A percentile compares a stretch with the other conserved stretches of the same genome.
Conservation (phyloP, 2,797 vertebrate genomes). For the Oreochromis grahami region DNA sequence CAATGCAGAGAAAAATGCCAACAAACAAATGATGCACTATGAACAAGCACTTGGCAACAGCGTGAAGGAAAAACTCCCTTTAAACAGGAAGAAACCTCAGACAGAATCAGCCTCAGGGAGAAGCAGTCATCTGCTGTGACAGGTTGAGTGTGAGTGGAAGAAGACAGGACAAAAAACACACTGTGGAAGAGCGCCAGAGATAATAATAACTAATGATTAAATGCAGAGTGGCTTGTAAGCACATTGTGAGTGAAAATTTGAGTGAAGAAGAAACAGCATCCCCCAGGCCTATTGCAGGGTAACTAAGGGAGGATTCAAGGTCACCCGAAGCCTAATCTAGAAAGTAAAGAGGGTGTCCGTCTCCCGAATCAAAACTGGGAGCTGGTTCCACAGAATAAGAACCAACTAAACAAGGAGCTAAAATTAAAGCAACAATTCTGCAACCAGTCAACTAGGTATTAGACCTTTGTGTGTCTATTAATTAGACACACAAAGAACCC, state of each 20-base stretch:
- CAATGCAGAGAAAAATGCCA: neutral
- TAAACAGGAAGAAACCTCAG: neutral
- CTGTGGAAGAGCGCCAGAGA: neutral
- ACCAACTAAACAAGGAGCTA: neutral
- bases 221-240: neutral
- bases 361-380: neutral
- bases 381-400: neutral
- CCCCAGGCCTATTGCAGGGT: fast-evolving
- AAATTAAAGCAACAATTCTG: neutral
- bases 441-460: neutral
- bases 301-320: neutral
- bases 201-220: neutral
- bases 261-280: neutral
- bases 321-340: neutral
- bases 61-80: neutral
- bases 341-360: neutral
- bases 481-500: neutral
- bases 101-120: neutral
- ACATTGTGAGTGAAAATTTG: neutral
- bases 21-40: neutral
- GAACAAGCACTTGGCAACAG: neutral
- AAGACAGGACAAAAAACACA: neutral
- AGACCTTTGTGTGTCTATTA: neutral
- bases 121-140: neutral
- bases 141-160: neutral